A percentile compares a stretch with the other conserved stretches of the same genome.
Conservation (phyloP, 2,888 invertebrate genomes). For the Teinopalpus imperialis region DNA sequence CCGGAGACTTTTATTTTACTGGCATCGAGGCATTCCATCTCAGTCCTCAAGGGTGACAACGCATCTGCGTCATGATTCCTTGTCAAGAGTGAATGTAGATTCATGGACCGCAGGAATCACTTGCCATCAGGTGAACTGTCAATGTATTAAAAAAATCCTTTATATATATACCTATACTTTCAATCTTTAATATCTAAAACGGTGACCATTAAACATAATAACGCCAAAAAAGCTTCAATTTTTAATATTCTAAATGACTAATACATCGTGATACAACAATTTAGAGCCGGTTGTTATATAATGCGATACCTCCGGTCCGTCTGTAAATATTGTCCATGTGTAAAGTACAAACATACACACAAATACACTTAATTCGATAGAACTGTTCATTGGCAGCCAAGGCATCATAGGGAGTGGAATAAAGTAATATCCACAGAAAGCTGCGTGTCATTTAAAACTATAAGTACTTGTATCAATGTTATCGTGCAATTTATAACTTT, state of each 20-base stretch:
- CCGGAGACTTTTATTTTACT: no score
- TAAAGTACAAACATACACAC: no score
- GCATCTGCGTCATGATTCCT: no score
- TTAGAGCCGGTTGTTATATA: constrained; percentile 1
- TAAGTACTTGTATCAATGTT: not conserved
- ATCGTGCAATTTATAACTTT: not conserved
- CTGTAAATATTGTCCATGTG: constrained; percentile 3
- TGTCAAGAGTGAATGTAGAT: no score
- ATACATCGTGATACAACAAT: not conserved
- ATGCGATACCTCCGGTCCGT: not conserved
- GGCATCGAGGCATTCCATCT: no score
- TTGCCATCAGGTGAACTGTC: no score
- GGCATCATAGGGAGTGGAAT: not conserved
- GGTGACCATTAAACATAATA: constrained; percentile 2
- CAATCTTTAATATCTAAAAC: no score
- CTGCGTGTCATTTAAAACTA: not conserved
- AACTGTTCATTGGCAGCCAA: constrained; percentile 1
- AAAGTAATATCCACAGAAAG: not conserved
- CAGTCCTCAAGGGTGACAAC: no score
- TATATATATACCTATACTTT: no score
- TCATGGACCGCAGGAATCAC: no score
- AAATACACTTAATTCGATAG: constrained; percentile 1
- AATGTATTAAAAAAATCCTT: no score
- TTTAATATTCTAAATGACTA: not conserved
- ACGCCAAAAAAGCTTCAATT: not conserved